These are phyloP conservation scores for Pseudochromis fuscus DNA, from an alignment of 2,797 vertebrate genomes.

Conservation along the genomic window DNA sequence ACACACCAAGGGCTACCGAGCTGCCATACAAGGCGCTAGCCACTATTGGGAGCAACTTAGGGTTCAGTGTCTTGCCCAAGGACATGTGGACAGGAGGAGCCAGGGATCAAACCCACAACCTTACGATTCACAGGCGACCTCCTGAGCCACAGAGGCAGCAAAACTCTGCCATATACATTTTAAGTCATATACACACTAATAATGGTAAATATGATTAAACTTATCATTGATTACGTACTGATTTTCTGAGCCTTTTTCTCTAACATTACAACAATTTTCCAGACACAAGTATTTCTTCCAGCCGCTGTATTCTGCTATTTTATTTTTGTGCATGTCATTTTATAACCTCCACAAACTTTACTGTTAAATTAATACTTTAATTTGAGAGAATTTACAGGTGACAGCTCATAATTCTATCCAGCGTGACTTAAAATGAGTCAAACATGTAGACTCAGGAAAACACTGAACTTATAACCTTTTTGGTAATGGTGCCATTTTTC, in stretches of 20 bases:
- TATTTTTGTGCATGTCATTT: no score
- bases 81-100: no score
- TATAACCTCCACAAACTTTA: not conserved
- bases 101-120: no score
- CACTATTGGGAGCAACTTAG: no score
- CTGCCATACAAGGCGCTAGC: no score
- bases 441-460: constrained; percentile 2
- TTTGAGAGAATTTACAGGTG: not conserved
- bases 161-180: no score
- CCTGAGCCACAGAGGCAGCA: no score
- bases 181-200: no score
- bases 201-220: not conserved
- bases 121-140: no score
- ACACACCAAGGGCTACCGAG: no score
- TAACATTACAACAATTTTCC: not conserved
- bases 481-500: constrained; percentile 33
- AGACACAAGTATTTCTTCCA: not conserved
- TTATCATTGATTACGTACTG: not conserved
- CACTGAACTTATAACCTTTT: constrained; percentile 48
- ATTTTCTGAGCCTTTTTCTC: not conserved
- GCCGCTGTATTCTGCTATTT: not conserved
- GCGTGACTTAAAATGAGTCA: constrained; percentile 11
- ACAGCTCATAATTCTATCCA: not conserved
- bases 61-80: no score
- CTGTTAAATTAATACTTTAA: not conserved